Conservation (phyloP, 2,888 invertebrate genomes). For the Bembecia ichneumoniformis region DNA sequence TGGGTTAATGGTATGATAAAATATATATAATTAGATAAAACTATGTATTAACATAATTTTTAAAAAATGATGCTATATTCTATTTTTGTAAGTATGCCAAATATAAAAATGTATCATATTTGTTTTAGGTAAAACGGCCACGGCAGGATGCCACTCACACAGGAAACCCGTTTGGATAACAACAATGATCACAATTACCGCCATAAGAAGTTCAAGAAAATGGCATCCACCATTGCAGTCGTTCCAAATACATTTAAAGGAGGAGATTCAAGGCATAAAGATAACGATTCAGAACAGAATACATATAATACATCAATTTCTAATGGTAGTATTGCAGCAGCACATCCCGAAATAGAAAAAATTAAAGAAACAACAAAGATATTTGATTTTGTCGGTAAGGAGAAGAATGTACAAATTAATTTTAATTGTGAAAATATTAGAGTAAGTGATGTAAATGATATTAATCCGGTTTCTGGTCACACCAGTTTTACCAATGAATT, state of each 20-base stretch:
- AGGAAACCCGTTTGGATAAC: conserved; percentile 67
- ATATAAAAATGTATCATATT: neutral
- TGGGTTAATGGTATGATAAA: too few relatives aligned
- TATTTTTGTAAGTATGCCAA: neutral
- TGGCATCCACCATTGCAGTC: conserved; percentile 75
- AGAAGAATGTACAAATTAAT: conserved; percentile 71
- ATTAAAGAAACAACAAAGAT: conserved; percentile 30
- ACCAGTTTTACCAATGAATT: conserved; percentile 69
- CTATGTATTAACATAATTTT: too few relatives aligned
- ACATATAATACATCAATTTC: conserved; percentile 46
- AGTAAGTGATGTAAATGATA: conserved; percentile 64
- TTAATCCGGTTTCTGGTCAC: conserved; percentile 66
- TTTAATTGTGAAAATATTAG: conserved; percentile 59
- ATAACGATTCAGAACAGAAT: conserved; percentile 38
- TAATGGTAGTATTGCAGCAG: conserved; percentile 61
- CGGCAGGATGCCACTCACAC: conserved; percentile 64
- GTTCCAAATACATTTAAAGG: conserved; percentile 44
- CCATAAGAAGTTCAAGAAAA: conserved; percentile 94
- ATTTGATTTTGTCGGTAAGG: conserved; percentile 19
- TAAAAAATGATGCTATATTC: neutral
- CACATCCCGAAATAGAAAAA: conserved; percentile 62
- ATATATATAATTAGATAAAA: too few relatives aligned
- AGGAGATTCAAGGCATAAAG: conserved; percentile 44
- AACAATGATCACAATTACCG: conserved; percentile 83
- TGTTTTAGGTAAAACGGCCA: conserved; percentile 56